Base-by-base conservation (phyloP, 1,140 invertebrate species). In the Drosophila trapezifrons region DNA sequence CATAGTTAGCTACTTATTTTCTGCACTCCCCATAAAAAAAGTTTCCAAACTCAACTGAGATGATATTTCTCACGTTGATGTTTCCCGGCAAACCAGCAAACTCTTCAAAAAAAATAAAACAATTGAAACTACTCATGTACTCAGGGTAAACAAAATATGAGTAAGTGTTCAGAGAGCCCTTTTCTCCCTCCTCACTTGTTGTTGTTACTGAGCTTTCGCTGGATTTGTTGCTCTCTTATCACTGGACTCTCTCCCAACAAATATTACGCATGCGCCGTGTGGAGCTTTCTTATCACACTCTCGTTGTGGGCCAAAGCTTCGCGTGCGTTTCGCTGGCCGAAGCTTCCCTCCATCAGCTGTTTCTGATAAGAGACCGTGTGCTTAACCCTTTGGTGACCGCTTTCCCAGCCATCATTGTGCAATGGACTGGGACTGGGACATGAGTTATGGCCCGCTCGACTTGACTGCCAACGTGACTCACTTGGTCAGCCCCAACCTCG, bases 381-480 rank as follows among this genome's bases (percentile, higher is more conserved):
- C 13, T 86, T 86, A 87, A 86, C 83, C 71, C 83, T 76, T 79
- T 47, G 67, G 43, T 83, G 83, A 65, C 76, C 65, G 57, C 49
- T 10, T 40, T 69, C 40, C 17, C 29, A 38, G 56, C 10, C 18
- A 60, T 46, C 54, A 62, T 69, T 78, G 67, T 69, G 63, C 63
- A 85, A 80, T 49, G 67, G 18, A 37, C 51, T 37, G 49, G 13
- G 49, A 47, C 40, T 71, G 57, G 55, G 62, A 77, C 79, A 77
- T 87, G 79, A 86, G 65, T 83, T 79, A 89, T 86, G 56, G 59
- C 17, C 58, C 58, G 83, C 46, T 56, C 75, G 71, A 89, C 38
- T 56, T 76, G 71, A 89, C 63, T 86, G 72, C 66, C 49, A 80
- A 80, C 84, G 73, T 87, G 84, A 87, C 80, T 87, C 84, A 87